phyloP scores from a whole-genome alignment of 2,888 invertebrate species.

The Piscicola geometra region DNA sequence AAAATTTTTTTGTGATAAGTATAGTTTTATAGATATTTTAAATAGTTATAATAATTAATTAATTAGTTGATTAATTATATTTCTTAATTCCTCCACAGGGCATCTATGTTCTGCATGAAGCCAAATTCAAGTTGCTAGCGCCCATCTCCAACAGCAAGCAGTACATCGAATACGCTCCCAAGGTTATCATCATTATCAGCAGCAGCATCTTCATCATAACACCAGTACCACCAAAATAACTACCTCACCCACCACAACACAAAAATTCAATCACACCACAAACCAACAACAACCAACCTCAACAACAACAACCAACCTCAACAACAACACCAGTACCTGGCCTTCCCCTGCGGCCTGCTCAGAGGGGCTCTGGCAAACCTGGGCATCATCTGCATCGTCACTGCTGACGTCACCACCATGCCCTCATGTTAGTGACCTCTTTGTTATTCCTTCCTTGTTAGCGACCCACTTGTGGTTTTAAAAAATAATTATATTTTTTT shows the following conservation, averaged over 20 bases:
- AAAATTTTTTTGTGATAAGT: not conserved
- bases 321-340: constrained; percentile 65
- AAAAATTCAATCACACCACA: no score
- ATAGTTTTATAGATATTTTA: not conserved
- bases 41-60: no score
- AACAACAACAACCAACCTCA: no score
- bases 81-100: constrained; percentile 71
- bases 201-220: no score
- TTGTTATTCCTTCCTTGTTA: no score
- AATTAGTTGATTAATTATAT: no score
- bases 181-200: no score
- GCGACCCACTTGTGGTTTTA: no score
- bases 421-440: constrained; percentile 62
- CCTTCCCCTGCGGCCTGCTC: constrained; percentile 91
- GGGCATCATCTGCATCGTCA: constrained; percentile 86
- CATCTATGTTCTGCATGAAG: constrained; percentile 94
- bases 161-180: constrained; percentile 82
- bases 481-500: no score
- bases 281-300: no score
- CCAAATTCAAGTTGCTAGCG: constrained; percentile 81
- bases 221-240: no score
- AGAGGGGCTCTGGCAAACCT: constrained; percentile 90
- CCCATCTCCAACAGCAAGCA: constrained; percentile 83
- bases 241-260: no score
- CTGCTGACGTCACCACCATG: constrained; percentile 86